These are phyloP conservation scores for Actenoides lindsayi DNA, from an alignment of 2,113 vertebrate genomes.

Conservation along the genomic window DNA sequence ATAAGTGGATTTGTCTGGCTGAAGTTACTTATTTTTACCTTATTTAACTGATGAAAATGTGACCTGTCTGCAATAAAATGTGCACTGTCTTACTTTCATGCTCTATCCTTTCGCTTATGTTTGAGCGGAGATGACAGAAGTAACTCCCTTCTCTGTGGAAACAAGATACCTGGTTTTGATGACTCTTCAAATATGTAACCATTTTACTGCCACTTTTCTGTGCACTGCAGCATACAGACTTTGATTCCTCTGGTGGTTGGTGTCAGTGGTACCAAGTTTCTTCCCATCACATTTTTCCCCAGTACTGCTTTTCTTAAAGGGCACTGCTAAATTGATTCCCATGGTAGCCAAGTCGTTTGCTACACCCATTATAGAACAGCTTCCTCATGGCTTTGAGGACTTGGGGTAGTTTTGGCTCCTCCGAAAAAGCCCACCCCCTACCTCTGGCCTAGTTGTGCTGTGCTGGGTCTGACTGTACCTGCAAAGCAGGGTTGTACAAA, in stretches of 20 bases:
- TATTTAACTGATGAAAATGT: slow-evolving; percentile 56
- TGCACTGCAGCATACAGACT: rapidly evolving
- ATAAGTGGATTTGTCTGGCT: slow-evolving; percentile 41
- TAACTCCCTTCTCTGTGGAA: background rate
- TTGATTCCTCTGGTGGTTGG: rapidly evolving
- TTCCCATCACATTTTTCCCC: background rate
- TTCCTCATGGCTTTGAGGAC: too few relatives aligned
- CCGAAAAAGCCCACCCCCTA: rapidly evolving
- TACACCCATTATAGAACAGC: rapidly evolving
- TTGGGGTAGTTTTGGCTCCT: background rate
- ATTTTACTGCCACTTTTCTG: background rate
- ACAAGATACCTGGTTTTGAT: background rate
- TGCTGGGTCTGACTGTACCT: rapidly evolving
- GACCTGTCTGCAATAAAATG: slow-evolving; percentile 58
- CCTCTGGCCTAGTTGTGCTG: too few relatives aligned
- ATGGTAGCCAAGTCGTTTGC: background rate
- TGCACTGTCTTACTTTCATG: background rate
- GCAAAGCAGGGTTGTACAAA: rapidly evolving
- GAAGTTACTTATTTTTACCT: slow-evolving; percentile 42
- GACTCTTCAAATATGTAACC: background rate
- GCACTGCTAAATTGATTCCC: rapidly evolving
- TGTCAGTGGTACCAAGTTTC: background rate
- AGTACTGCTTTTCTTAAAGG: background rate
- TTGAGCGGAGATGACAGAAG: background rate
- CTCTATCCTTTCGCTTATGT: background rate